These are phyloP conservation scores for Dermochelys coriacea DNA, from an alignment of 2,797 vertebrate genomes.

Conservation along the genomic window DNA sequence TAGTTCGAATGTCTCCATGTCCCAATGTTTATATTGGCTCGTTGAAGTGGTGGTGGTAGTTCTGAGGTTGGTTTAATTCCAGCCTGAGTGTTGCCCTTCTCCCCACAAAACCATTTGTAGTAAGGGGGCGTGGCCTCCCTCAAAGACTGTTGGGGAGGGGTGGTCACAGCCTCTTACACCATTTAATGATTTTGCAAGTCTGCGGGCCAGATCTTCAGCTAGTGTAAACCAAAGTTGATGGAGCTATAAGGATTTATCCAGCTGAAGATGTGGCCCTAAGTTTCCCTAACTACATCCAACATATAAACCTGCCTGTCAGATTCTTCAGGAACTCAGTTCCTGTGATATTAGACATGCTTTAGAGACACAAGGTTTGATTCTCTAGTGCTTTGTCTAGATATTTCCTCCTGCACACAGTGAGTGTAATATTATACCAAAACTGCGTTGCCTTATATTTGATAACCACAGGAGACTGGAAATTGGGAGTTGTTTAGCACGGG, in stretches of 20 bases:
- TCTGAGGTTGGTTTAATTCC: not conserved
- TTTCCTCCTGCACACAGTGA: not conserved
- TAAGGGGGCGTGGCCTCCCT: no score
- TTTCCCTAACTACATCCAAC: not conserved
- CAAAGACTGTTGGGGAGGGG: no score
- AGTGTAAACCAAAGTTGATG: not conserved
- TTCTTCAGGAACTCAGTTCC: not conserved
- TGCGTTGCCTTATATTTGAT: not conserved
- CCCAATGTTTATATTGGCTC: not conserved
- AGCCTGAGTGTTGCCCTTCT: not conserved
- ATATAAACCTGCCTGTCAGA: not conserved
- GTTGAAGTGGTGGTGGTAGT: not conserved
- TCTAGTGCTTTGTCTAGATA: not conserved
- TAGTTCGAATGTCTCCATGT: not conserved
- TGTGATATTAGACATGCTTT: not conserved
- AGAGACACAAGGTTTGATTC: not conserved
- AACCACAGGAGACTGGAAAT: not conserved
- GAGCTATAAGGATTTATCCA: not conserved
- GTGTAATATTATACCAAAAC: not conserved
- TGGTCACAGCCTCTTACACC: no score
- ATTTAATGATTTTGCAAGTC: not conserved
- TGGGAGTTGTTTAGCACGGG: not conserved
- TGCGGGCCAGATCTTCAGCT: not conserved
- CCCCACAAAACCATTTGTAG: not conserved
- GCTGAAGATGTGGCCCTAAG: not conserved